These are phyloP conservation scores for Anguilla pacifica DNA, from an alignment of 2,797 vertebrate genomes.

Conservation along the genomic window DNA sequence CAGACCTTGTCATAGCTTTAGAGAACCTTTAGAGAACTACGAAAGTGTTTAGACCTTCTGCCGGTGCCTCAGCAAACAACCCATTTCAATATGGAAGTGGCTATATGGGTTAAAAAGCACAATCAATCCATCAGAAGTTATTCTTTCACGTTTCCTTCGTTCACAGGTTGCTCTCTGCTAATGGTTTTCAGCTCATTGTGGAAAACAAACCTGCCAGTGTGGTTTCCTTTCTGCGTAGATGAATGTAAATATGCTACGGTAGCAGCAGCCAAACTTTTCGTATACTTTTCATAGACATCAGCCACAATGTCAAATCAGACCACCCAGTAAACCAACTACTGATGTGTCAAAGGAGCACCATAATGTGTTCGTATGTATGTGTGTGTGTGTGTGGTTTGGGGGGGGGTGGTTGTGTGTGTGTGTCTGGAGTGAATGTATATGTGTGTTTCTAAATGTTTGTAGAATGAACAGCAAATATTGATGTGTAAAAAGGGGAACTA, in stretches of 20 bases:
- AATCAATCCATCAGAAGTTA: constrained; percentile 59
- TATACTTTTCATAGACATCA: constrained; percentile 45
- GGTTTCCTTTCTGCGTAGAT: constrained; percentile 64
- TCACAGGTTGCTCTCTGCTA: constrained; percentile 52
- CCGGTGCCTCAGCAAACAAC: constrained; percentile 63
- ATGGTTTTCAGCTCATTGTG: constrained; percentile 67
- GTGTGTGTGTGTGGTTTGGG: constrained; percentile 14
- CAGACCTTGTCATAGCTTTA: constrained; percentile 74
- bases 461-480: too few species aligned
- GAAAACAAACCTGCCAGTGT: constrained; percentile 38
- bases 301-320: constrained; percentile 61
- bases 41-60: constrained; percentile 61
- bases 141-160: constrained; percentile 46
- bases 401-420: not conserved
- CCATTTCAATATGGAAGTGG: constrained; percentile 70
- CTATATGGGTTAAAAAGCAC: constrained; percentile 79
- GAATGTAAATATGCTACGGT: constrained; percentile 76
- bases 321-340: constrained; percentile 53
- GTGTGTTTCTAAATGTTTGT: not conserved
- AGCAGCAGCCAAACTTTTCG: constrained; percentile 59
- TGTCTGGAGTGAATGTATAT: constrained; percentile 23
- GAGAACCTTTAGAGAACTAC: constrained; percentile 61
- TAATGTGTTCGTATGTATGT: constrained; percentile 56
- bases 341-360: constrained; percentile 60
- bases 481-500: too few species aligned